These are phyloP conservation scores for Pangasius djambal DNA, from an alignment of 2,797 vertebrate genomes.

Conservation along the genomic window DNA sequence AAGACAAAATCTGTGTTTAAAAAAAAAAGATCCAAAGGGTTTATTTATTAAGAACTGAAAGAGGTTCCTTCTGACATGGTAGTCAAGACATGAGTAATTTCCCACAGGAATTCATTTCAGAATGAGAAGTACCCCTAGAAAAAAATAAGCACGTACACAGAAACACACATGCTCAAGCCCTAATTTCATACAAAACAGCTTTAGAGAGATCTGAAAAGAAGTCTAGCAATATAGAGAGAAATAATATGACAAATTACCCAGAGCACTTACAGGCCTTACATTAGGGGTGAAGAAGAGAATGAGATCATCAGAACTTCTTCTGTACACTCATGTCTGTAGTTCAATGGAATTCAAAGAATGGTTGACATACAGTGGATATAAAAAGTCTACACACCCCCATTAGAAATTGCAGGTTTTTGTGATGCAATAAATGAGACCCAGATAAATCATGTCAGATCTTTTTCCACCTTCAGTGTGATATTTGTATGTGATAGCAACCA, in stretches of 20 bases:
- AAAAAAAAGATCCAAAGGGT: background rate
- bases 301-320: background rate
- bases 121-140: background rate
- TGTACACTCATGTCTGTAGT: background rate
- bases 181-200: conserved; percentile 7
- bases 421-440: background rate
- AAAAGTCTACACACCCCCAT: background rate
- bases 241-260: background rate
- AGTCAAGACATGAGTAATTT: background rate
- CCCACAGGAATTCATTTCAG: background rate
- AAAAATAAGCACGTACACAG: background rate
- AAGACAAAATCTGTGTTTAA: background rate
- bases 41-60: background rate
- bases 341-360: background rate
- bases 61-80: background rate
- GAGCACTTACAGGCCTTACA: background rate
- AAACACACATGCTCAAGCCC: background rate
- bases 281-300: background rate
- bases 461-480: background rate
- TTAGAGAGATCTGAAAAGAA: background rate
- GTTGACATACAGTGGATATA: background rate
- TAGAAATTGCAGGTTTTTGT: background rate
- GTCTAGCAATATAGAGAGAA: background rate
- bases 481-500: too few species aligned
- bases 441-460: background rate